Evolutionary conservation across 2,113 vertebrate genomes (phyloP), one percentile per base, ranked within the genome.

Genomic region (Eulemur macaco): DNA sequence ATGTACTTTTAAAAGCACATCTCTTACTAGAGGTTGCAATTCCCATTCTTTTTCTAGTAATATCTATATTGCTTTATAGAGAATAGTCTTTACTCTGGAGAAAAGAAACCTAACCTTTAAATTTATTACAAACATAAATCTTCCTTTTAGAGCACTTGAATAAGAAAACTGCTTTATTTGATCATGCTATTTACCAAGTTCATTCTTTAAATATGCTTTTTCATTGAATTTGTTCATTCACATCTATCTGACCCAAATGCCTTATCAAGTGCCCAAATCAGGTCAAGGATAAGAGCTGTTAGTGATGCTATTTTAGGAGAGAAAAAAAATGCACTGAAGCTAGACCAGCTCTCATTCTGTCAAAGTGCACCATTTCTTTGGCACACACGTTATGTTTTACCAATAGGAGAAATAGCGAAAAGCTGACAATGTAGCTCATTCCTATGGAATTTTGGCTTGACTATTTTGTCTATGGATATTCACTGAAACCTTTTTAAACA

Each of bases 401-500:
- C 82, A 86, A 50, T 68, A 95, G 83, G 76, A 98, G 84, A 93
- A 97, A 96, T 80, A 85, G 82, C 74, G 86, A 91, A 63, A 89
- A 89, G 56, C 76, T 97, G 94, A 96, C 45, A 95, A 39, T 21
- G 0, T 0, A 0, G 74, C 68, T 97, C 95, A 85, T 97, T 92
- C 77, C 83, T 94, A 96, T 78, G 93, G 34, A 98, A 96, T n/a
- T 42, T 42, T 42, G 74, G 95, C 81, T 85, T 97, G 93, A 23
- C 96, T 95, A 10, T 97, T 98, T 97, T 96, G 34, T 89, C 96
- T 97, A 91, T 91, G 88, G 81, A 96, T 85, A 88, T 88, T 94
- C 71, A 93, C 85, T 86, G 95, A 96, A 97, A 98, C 89, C 63
- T 98, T 98, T 98, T 98, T 95, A 97, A 98, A 98, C 96, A 98